Conservation (phyloP, 2,888 invertebrate genomes). For the Liopterus haemorrhoidalis region DNA sequence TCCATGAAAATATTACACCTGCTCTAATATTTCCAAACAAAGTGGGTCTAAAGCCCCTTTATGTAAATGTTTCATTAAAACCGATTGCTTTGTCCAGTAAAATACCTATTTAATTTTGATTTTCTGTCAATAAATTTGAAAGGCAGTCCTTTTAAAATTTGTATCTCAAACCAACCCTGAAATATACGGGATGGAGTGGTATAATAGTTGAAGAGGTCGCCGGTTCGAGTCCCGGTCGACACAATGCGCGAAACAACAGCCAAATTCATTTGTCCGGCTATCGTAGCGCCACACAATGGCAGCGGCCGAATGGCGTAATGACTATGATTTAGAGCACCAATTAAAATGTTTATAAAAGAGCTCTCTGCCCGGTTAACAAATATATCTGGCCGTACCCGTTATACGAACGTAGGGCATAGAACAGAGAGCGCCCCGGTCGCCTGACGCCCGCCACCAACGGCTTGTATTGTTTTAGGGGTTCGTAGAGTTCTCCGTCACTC, state of each 20-base stretch:
- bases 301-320: slow-evolving; percentile 35
- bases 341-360: slow-evolving; percentile 45
- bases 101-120: neutral
- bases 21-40: too few relatives aligned
- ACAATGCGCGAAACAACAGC: slow-evolving; percentile 27
- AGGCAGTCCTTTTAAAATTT: neutral
- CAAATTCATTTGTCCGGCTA: slow-evolving; percentile 36
- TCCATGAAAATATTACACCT: too few relatives aligned
- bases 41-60: too few relatives aligned
- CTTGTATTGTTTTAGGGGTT: slow-evolving; percentile 9
- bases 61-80: too few relatives aligned
- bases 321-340: slow-evolving; percentile 45
- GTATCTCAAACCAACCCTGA: neutral
- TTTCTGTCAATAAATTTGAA: neutral
- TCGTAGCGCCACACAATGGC: slow-evolving; percentile 28
- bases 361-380: slow-evolving; percentile 32
- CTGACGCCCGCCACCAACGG: neutral
- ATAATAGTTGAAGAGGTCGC: slow-evolving; percentile 22
- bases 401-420: slow-evolving; percentile 27
- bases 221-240: slow-evolving; percentile 26
- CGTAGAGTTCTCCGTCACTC: neutral
- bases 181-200: neutral
- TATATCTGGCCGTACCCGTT: slow-evolving; percentile 30
- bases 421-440: neutral
- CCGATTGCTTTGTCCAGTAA: too few relatives aligned